Percentiles rank a stretch among this genome's conserved stretches.
These are phyloP conservation scores for Sciurus niger DNA, from an alignment of 2,113 vertebrate species.

Conservation along the genomic window DNA sequence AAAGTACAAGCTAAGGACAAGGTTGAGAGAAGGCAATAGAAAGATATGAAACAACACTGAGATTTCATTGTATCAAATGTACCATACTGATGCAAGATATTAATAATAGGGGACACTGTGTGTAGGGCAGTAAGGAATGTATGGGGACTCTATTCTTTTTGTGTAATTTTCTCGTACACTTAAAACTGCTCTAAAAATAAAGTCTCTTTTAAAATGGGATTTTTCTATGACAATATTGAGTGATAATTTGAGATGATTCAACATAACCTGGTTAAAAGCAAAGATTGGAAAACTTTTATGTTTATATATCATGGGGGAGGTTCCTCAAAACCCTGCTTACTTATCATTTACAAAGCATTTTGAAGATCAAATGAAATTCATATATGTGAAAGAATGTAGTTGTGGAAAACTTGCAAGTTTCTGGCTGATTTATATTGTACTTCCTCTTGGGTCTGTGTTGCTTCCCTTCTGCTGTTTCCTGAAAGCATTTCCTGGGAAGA, in stretches of 20 bases:
- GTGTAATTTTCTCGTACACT: not conserved
- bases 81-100: not conserved
- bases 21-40: not conserved
- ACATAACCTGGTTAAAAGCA: not conserved
- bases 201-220: not conserved
- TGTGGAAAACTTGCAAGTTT: not conserved
- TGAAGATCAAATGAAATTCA: not conserved
- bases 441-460: not conserved
- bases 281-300: not conserved
- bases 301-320: not conserved
- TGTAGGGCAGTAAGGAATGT: too few species aligned
- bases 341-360: not conserved
- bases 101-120: too few species aligned
- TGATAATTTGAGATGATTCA: not conserved
- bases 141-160: not conserved
- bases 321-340: not conserved
- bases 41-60: not conserved
- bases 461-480: not conserved
- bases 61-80: not conserved
- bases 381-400: not conserved
- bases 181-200: conserved; percentile 2
- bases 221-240: not conserved
- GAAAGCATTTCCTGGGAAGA: not conserved
- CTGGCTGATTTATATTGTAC: not conserved
- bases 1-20: not conserved